Conservation (phyloP, 1,140 invertebrate species). For the Drosophila eugracilis region DNA sequence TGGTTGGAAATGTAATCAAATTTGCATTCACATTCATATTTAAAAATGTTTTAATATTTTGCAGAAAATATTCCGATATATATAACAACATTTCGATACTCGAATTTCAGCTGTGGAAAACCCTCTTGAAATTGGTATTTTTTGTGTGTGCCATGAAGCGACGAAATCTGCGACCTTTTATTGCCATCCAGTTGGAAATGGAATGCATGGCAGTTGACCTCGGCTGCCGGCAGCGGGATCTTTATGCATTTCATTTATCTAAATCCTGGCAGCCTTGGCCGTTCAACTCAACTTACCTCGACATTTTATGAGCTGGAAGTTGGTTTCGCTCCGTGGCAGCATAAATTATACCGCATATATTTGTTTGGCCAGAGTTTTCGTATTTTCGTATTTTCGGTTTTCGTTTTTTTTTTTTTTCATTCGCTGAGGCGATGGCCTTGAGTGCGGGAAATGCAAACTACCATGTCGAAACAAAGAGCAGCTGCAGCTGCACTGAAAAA, state of each 20-base stretch:
- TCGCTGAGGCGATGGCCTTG: conserved; percentile 30
- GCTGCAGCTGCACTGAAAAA: conserved; percentile 30
- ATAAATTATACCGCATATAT: conserved; percentile 62
- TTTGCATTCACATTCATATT: background rate
- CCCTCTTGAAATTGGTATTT: conserved; percentile 1
- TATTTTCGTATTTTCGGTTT: too few relatives aligned
- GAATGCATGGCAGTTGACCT: conserved; percentile 21
- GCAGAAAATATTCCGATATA: too few relatives aligned
- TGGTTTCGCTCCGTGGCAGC: conserved; percentile 47
- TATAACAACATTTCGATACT: too few relatives aligned
- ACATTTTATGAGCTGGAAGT: conserved; percentile 57
- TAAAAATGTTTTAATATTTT: background rate
- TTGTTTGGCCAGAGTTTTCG: conserved; percentile 28
- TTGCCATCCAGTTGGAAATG: conserved; percentile 11
- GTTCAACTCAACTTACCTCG: conserved; percentile 52
- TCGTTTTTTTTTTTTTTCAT: background rate
- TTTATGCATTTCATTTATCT: conserved; percentile 45
- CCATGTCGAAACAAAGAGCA: conserved; percentile 50
- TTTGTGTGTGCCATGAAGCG: background rate
- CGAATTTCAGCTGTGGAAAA: too few relatives aligned
- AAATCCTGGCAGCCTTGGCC: conserved; percentile 49
- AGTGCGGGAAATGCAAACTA: conserved; percentile 50
- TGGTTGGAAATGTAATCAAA: background rate
- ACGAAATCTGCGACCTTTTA: conserved; percentile 3
- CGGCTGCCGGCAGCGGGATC: conserved; percentile 12